Conservation (phyloP, 2,113 vertebrate species). For the Eubucco bourcierii region DNA sequence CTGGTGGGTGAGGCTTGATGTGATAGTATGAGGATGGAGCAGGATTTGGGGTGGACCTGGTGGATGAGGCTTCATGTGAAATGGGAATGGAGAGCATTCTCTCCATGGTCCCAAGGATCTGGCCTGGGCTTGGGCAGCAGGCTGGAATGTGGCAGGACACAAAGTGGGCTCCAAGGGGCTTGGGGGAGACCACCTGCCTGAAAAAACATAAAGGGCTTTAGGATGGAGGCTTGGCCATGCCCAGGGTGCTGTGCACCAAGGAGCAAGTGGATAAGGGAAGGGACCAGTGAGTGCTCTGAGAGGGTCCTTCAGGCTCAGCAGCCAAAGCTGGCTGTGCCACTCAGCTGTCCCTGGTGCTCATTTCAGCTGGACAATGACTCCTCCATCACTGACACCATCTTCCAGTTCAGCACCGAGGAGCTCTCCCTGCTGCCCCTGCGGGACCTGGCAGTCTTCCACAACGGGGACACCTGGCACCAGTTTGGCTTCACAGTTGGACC, state of each 20-base stretch:
- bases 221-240: background rate
- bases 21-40: too few species aligned
- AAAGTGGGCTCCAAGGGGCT: accelerated
- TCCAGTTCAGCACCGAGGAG: conserved; percentile 83
- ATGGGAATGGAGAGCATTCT: background rate
- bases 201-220: background rate
- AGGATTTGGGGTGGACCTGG: too few species aligned
- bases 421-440: conserved; percentile 84
- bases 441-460: conserved; percentile 80
- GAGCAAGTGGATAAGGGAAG: accelerated
- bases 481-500: conserved; percentile 86
- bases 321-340: accelerated
- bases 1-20: too few species aligned
- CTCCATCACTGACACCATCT: conserved; percentile 76
- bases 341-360: background rate
- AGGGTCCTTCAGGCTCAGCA: background rate
- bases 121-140: accelerated
- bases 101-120: background rate
- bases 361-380: conserved; percentile 67
- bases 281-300: accelerated
- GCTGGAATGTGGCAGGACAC: background rate
- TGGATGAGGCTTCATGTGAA: too few species aligned
- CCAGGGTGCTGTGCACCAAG: background rate
- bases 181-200: background rate
- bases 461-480: conserved; percentile 68